phyloP scores from a whole-genome alignment of 2,888 invertebrate species.

The Hirtodrosophila confusa region DNA sequence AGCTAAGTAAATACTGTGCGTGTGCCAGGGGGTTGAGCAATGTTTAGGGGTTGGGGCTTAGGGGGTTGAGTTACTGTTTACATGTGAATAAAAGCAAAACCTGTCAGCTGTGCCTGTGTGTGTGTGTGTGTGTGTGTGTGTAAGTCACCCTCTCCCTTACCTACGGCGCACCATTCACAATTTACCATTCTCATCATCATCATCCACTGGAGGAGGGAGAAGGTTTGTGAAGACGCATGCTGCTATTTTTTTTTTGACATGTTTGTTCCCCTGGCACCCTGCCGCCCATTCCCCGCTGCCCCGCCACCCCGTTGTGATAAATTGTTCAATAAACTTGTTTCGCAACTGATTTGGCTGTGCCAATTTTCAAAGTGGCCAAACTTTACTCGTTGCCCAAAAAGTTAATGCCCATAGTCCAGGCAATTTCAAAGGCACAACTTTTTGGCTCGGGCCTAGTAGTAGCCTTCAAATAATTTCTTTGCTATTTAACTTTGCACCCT shows the following conservation, averaged over 20 bases:
- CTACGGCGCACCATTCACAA: conserved; percentile 4
- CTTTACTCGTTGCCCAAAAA: conserved; percentile 43
- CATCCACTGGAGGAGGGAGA: conserved; percentile 16
- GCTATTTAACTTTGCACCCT: conserved; percentile 30
- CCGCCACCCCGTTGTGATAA: conserved; percentile 49
- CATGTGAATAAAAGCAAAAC: conserved; percentile 27
- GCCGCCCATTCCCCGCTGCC: neutral
- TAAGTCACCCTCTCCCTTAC: conserved; percentile 13
- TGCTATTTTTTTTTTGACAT: conserved; percentile 60
- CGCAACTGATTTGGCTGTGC: conserved; percentile 69
- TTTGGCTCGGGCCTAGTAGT: conserved; percentile 2
- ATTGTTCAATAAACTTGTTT: conserved; percentile 76
- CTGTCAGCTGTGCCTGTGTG: conserved; percentile 29
- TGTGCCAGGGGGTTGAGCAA: conserved; percentile 28
- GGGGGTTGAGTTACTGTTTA: conserved; percentile 17
- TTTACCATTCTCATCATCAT: conserved; percentile 34
- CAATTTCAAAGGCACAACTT: conserved; percentile 7
- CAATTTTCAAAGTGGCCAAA: conserved; percentile 51
- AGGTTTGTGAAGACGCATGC: conserved; percentile 50
- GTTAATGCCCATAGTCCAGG: conserved; percentile 50
- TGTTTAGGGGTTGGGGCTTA: conserved; percentile 3
- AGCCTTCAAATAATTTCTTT: conserved; percentile 41
- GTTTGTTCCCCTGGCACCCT: conserved; percentile 13
- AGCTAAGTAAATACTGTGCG: conserved; percentile 55
- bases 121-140: conserved; percentile 2